These are phyloP conservation scores for Onchidella celtica DNA, from an alignment of 2,888 invertebrate genomes.

Conservation along the genomic window DNA sequence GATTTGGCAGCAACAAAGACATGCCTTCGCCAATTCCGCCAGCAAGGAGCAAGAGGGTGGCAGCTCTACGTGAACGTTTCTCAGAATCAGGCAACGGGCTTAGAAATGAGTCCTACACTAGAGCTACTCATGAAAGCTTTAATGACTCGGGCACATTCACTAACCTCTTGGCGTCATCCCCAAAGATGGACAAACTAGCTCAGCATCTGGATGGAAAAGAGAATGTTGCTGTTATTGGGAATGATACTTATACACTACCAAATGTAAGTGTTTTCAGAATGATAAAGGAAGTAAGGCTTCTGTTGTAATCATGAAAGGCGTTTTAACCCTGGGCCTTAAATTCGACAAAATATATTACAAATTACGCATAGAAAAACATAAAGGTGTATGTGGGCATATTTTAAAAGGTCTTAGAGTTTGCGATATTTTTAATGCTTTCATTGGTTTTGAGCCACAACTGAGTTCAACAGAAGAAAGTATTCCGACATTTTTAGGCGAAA, in stretches of 20 bases:
- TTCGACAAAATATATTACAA: too few species aligned
- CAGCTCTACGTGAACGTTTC: constrained; percentile 36
- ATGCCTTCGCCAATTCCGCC: constrained; percentile 50
- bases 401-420: too few species aligned
- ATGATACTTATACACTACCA: constrained; percentile 75
- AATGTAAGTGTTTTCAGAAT: constrained; percentile 48
- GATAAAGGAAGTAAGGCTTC: too few species aligned
- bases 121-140: constrained; percentile 84
- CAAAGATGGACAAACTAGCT: background rate
- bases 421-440: too few species aligned
- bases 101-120: constrained; percentile 94
- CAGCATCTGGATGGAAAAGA: constrained; percentile 1
- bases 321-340: too few species aligned
- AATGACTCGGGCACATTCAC: constrained; percentile 50
- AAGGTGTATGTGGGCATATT: too few species aligned
- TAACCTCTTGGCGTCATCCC: constrained; percentile 36
- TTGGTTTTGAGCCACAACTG: too few species aligned
- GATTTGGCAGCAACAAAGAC: constrained; percentile 34
- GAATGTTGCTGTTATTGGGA: constrained; percentile 81
- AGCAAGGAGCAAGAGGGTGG: constrained; percentile 27
- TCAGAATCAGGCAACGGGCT: constrained; percentile 77
- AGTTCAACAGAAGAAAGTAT: too few species aligned
- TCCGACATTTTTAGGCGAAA: too few species aligned
- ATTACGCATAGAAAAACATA: too few species aligned
- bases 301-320: too few species aligned